Conservation (phyloP, 2,888 invertebrate species). For the Latrodectus elegans region DNA sequence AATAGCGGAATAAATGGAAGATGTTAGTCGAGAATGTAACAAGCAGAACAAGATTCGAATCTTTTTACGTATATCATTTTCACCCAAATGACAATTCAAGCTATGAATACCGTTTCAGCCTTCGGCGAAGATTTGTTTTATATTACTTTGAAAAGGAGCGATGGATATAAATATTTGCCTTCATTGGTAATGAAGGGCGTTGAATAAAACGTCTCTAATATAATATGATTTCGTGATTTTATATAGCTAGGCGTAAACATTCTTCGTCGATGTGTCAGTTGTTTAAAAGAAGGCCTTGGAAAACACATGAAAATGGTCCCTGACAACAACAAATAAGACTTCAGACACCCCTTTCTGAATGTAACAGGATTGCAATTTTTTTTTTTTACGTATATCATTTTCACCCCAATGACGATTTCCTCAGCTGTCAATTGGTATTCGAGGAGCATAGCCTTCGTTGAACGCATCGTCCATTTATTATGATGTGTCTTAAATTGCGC, state of each 20-base stretch:
- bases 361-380: background rate
- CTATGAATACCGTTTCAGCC: no score
- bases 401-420: background rate
- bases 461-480: background rate
- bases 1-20: no score
- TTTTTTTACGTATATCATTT: background rate
- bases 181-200: no score
- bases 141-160: no score
- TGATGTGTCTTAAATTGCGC: background rate
- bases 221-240: no score
- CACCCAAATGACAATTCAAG: no score
- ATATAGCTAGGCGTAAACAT: background rate
- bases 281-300: background rate
- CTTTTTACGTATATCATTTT: no score
- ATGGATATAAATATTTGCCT: no score
- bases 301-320: background rate
- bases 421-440: background rate
- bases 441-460: background rate
- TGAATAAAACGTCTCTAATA: no score
- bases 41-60: no score
- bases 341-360: background rate
- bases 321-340: background rate
- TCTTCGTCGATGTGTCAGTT: background rate
- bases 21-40: no score
- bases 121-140: no score